Conservation (phyloP, 2,888 invertebrate species). For the Bombyx huttoni region DNA sequence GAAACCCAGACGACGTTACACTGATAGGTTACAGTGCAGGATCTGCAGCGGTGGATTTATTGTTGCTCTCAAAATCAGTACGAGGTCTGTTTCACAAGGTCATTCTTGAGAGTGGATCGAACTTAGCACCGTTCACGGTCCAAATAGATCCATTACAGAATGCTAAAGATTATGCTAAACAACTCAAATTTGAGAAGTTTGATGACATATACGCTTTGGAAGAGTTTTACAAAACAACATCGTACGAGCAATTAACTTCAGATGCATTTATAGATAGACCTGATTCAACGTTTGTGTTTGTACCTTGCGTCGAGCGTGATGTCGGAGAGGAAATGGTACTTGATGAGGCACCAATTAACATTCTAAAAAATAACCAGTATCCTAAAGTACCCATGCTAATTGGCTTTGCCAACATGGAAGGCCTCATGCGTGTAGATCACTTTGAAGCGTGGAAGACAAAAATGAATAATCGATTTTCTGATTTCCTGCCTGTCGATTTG, state of each 20-base stretch:
- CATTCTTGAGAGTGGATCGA: slow-evolving; percentile 28
- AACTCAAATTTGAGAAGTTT: slow-evolving; percentile 16
- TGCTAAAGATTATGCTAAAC: slow-evolving; percentile 21
- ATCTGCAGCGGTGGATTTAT: slow-evolving; percentile 18
- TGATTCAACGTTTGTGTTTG: slow-evolving; percentile 13
- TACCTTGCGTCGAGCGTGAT: neutral
- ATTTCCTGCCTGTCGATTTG: slow-evolving; percentile 36
- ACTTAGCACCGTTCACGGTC: slow-evolving; percentile 14
- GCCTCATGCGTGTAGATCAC: slow-evolving; percentile 16
- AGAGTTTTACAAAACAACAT: slow-evolving; percentile 25
- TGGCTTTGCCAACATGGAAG: slow-evolving; percentile 40
- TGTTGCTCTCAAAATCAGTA: slow-evolving; percentile 21
- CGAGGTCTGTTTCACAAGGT: slow-evolving; percentile 26
- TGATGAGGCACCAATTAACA: neutral
- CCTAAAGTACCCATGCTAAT: slow-evolving; percentile 19
- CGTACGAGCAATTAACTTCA: slow-evolving; percentile 17
- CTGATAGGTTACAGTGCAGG: slow-evolving; percentile 26
- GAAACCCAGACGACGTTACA: slow-evolving; percentile 30
- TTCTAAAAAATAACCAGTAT: neutral
- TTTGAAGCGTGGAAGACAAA: slow-evolving; percentile 23
- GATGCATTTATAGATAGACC: slow-evolving; percentile 10
- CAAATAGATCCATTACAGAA: slow-evolving; percentile 27
- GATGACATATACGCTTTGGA: slow-evolving; percentile 26
- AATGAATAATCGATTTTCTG: slow-evolving; percentile 39
- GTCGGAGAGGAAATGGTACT: neutral